phyloP scores from a whole-genome alignment of 1,140 invertebrate genomes.

The Bicyclus anynana region DNA sequence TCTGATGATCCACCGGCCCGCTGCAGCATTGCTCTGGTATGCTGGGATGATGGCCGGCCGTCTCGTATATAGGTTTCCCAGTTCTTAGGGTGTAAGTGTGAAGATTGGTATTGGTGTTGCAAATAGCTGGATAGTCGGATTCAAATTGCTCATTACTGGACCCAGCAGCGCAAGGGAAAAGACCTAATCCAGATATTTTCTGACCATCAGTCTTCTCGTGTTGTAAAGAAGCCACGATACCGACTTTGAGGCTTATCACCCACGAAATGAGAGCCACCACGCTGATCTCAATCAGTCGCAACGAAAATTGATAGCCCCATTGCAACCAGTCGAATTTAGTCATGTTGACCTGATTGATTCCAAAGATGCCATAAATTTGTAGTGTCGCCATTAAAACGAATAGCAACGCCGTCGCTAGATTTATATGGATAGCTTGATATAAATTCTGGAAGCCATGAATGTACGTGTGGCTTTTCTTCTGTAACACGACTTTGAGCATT shows the following conservation, averaged over 20 bases:
- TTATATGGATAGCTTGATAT: conserved; percentile 90
- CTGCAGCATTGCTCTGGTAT: conserved; percentile 72
- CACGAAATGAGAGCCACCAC: conserved; percentile 90
- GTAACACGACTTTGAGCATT: conserved; percentile 81
- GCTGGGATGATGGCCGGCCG: conserved; percentile 73
- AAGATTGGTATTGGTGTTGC: conserved; percentile 89
- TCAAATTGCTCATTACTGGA: conserved; percentile 88
- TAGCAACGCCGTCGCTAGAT: conserved; percentile 88
- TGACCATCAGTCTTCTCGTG: conserved; percentile 79
- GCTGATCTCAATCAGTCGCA: conserved; percentile 89
- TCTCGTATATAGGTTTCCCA: conserved; percentile 87
- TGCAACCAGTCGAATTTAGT: conserved; percentile 86
- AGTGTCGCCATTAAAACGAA: conserved; percentile 89
- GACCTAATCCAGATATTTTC: conserved; percentile 83
- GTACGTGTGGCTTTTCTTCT: conserved; percentile 82
- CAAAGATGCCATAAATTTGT: conserved; percentile 90
- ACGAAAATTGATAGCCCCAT: conserved; percentile 92
- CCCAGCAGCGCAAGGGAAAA: conserved; percentile 86
- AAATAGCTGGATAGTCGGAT: conserved; percentile 89
- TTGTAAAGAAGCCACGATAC: conserved; percentile 70
- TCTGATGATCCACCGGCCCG: conserved; percentile 63
- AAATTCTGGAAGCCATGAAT: conserved; percentile 83
- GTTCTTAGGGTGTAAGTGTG: conserved; percentile 89
- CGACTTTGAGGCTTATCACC: conserved; percentile 85
- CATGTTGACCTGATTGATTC: conserved; percentile 79